Evolutionary conservation across 2,888 invertebrate species (phyloP).

Genomic region (Eumerus sabulonum): DNA sequence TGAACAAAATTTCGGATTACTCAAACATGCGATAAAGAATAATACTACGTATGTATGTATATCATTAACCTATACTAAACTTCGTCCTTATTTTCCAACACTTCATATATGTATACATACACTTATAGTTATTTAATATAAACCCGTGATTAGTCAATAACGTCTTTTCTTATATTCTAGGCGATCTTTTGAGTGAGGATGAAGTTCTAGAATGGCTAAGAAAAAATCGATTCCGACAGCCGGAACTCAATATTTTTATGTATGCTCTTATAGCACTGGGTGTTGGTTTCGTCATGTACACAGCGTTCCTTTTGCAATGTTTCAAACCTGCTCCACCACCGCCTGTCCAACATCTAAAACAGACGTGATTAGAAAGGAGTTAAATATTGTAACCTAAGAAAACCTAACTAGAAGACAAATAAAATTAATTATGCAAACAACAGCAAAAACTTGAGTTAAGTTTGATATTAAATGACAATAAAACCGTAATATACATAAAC

Average conservation of each 20-base stretch:
- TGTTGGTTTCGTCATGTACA: slow-evolving; percentile 92
- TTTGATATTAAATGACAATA: background rate
- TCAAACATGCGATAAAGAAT: too few species aligned
- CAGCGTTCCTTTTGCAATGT: slow-evolving; percentile 93
- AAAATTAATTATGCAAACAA: slow-evolving; percentile 16
- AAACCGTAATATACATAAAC: background rate
- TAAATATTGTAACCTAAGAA: background rate
- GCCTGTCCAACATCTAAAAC: slow-evolving; percentile 79
- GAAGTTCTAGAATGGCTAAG: slow-evolving; percentile 95
- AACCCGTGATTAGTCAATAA: background rate
- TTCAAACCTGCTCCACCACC: slow-evolving; percentile 87
- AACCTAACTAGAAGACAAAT: background rate
- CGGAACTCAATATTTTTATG: slow-evolving; percentile 96
- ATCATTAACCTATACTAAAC: too few species aligned
- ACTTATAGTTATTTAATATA: background rate
- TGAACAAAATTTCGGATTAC: too few species aligned
- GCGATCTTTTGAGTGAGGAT: slow-evolving; percentile 89
- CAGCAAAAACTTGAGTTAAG: slow-evolving; percentile 2
- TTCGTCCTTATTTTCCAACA: too few species aligned
- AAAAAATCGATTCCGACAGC: slow-evolving; percentile 95
- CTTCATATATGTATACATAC: too few species aligned
- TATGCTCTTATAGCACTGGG: slow-evolving; percentile 93
- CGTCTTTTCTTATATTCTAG: slow-evolving; percentile 78
- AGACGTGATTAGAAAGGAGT: slow-evolving; percentile 75
- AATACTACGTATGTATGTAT: too few species aligned